A percentile compares a stretch with the other conserved stretches of the same genome.
phyloP scores from a whole-genome alignment of 64 coral and sea anemone genomes.

The Actinia equina region DNA sequence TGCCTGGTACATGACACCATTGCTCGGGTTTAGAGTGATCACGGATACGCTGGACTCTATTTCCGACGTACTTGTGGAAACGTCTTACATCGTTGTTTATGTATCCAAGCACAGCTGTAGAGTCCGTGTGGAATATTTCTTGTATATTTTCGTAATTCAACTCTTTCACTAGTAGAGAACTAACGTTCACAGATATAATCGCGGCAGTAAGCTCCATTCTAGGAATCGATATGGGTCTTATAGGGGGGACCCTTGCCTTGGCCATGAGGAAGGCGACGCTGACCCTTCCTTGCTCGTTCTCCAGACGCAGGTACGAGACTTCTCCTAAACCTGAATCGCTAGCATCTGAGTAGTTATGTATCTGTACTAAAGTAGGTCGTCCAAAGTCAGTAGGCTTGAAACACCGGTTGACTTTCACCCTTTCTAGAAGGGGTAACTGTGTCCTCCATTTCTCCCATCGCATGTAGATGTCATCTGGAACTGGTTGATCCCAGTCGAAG shows the following conservation, averaged over 20 bases:
- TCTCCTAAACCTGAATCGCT: conserved; percentile 19
- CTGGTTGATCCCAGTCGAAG: conserved; percentile 24
- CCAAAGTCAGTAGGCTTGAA: conserved; percentile 32
- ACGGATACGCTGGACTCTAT: not conserved
- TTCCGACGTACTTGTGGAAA: conserved; percentile 1
- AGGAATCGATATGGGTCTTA: conserved; percentile 19
- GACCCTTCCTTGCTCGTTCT: not conserved
- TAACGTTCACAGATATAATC: conserved; percentile 18
- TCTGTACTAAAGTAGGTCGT: not conserved
- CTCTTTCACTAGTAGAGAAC: not conserved
- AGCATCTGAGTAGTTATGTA: conserved; percentile 49
- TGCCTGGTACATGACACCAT: conserved; percentile 5
- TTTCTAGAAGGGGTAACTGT: conserved; percentile 4
- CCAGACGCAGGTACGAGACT: conserved; percentile 21
- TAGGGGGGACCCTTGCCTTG: conserved; percentile 22
- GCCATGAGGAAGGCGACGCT: conserved; percentile 23
- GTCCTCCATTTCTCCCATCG: conserved; percentile 35
- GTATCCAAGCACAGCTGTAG: not conserved
- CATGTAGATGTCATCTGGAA: not conserved
- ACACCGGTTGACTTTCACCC: conserved; percentile 18
- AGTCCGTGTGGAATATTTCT: conserved; percentile 25
- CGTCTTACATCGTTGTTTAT: not conserved
- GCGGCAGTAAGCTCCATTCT: conserved; percentile 5
- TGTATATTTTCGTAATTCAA: not conserved
- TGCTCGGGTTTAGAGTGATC: not conserved